Evolutionary conservation across 2,113 vertebrate genomes (phyloP).

Genomic region (Chlorocebus sabaeus): DNA sequence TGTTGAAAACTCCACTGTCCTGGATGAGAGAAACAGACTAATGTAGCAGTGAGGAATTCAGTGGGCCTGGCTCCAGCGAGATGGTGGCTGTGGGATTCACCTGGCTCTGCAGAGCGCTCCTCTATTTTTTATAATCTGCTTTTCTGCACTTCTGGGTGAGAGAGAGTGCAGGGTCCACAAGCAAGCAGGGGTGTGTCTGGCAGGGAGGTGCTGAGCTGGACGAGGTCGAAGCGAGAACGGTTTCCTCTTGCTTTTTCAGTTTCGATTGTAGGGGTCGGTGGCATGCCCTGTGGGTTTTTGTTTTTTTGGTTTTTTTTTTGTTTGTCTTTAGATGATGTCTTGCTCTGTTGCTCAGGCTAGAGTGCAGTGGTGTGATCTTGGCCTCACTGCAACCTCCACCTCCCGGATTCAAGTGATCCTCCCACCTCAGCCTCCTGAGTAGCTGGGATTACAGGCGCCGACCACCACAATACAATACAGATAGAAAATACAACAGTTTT

Average conservation of each 20-base stretch:
- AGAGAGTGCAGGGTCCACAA: fast-evolving
- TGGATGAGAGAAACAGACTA: neutral
- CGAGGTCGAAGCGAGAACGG: fast-evolving
- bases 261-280: neutral
- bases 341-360: too few relatives aligned
- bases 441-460: too few relatives aligned
- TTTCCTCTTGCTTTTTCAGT: neutral
- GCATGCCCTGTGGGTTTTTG: neutral
- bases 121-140: neutral
- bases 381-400: too few relatives aligned
- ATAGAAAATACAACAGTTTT: too few relatives aligned
- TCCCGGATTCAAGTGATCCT: too few relatives aligned
- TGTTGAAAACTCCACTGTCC: neutral
- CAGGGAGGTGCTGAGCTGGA: fast-evolving
- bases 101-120: neutral
- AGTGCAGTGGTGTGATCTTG: too few relatives aligned
- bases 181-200: neutral
- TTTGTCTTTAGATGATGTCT: too few relatives aligned
- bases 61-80: neutral
- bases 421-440: too few relatives aligned
- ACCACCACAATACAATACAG: too few relatives aligned
- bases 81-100: fast-evolving
- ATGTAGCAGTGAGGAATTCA: too few relatives aligned
- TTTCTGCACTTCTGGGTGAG: fast-evolving
- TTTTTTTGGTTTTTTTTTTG: too few relatives aligned